Evolutionary conservation across 1,140 invertebrate species (phyloP), one percentile per base, ranked within the genome.

Genomic region (Pseudachorutes palmiensis): DNA sequence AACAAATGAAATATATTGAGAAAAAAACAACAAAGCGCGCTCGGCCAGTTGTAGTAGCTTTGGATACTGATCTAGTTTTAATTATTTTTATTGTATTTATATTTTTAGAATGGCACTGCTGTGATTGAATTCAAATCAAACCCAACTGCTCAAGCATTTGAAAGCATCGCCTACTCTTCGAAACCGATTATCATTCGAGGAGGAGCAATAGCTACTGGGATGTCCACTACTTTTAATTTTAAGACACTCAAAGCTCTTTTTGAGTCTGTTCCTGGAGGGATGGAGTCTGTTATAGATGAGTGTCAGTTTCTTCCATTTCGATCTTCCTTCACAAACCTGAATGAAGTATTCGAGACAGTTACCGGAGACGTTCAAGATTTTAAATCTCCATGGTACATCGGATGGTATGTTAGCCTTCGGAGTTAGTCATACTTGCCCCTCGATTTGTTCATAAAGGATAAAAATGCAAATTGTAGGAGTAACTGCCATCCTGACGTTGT

Each of bases 181-280:
- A 81, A 84, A 71, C 91, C 92, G 12, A 87, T 94, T 26, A 83
- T 94, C 62, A 83, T 92, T 0, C 90, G 90, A 78, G 82, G 83
- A 66, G 90, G 87, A 1, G 86, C 88, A 9, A 66, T 16, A 19
- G 29, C 24, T 0, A 66, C 61, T 1, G 75, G 78, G 63, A 82
- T 81, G 81, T 76, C 75, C 5, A 79, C 79, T 77, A 67, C 36
- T 69, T 24, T 73, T 60, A 14, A 82, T 81, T 73, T 78, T 74
- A 66, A 78, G 73, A 70, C 69, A 76, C 31, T 83, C 76, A 75
- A 81, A 81, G 57, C 78, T 77, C 66, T 71, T 76, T 55, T 62
- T 81, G 32, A 82, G 81, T 72, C 72, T 41, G 22, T 69, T 73
- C 33, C 69, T 58, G 60, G 63, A 45, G 72, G 66, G 57, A 67